phyloP scores from a whole-genome alignment of 2,888 invertebrate species.

The Thereva unica region DNA sequence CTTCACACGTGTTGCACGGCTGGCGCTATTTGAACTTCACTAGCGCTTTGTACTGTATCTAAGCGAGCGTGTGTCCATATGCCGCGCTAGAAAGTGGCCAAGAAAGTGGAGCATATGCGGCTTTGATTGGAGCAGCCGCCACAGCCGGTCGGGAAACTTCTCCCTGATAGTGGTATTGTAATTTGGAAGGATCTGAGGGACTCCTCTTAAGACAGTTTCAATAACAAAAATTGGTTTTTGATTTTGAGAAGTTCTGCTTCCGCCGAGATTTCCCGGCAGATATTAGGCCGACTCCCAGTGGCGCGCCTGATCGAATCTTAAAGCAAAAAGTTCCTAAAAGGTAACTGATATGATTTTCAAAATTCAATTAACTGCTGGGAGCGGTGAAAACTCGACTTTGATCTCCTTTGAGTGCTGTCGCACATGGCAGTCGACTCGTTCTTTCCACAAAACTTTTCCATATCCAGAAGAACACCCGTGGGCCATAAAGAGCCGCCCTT shows the following conservation, averaged over 20 bases:
- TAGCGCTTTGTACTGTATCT: too few relatives aligned
- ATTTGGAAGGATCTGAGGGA: too few relatives aligned
- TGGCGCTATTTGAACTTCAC: too few relatives aligned
- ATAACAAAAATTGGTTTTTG: too few relatives aligned
- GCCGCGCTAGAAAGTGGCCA: too few relatives aligned
- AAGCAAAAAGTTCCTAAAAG: constrained; percentile 8
- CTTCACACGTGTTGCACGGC: too few relatives aligned
- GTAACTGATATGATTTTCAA: constrained; percentile 31
- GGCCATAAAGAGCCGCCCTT: not conserved
- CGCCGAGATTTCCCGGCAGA: not conserved
- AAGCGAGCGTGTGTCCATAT: too few relatives aligned
- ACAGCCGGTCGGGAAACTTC: too few relatives aligned
- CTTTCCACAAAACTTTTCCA: constrained; percentile 17
- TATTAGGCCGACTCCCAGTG: not conserved
- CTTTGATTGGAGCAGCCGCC: too few relatives aligned
- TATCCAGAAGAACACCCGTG: constrained; percentile 7
- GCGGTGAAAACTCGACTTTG: constrained; percentile 28
- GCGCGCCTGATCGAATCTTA: constrained; percentile 10
- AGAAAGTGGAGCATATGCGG: too few relatives aligned
- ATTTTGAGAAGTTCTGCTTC: not conserved
- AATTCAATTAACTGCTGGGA: constrained; percentile 33
- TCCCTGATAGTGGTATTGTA: too few relatives aligned
- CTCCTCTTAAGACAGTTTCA: too few relatives aligned
- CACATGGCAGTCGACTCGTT: constrained; percentile 8
- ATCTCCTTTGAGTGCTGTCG: constrained; percentile 34